Evolutionary conservation across 2,888 invertebrate species (phyloP).

Genomic region (Platycheirus rosarum): DNA sequence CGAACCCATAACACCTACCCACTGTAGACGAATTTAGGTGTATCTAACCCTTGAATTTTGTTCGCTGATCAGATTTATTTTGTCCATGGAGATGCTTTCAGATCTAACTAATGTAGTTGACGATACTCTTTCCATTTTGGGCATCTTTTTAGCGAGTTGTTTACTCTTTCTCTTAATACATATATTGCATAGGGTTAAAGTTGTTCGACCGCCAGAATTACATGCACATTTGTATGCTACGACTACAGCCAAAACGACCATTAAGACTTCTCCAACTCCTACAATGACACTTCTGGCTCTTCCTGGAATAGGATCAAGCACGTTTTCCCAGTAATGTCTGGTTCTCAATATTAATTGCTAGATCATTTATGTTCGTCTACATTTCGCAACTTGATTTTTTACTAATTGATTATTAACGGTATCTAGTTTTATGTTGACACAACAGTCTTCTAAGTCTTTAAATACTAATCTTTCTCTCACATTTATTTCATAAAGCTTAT

Average conservation of each 20-base stretch:
- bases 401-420: constrained; percentile 1
- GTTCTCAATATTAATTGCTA: constrained; percentile 34
- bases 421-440: constrained; percentile 26
- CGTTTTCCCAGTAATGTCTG: constrained; percentile 32
- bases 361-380: constrained; percentile 23
- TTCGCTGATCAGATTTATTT: no score
- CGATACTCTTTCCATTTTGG: background rate
- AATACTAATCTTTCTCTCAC: constrained; percentile 1
- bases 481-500: constrained; percentile 5
- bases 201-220: background rate
- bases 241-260: background rate
- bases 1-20: constrained; percentile 39
- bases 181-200: constrained; percentile 4
- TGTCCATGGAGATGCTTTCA: constrained; percentile 8
- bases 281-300: constrained; percentile 17
- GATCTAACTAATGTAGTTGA: constrained; percentile 1
- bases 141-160: constrained; percentile 7
- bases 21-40: constrained; percentile 31
- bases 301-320: constrained; percentile 23
- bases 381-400: constrained; percentile 27
- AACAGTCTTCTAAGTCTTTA: constrained; percentile 32
- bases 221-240: constrained; percentile 1
- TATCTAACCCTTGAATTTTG: constrained; percentile 38
- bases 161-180: constrained; percentile 15
- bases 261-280: background rate